Base-by-base conservation (phyloP, 2,113 vertebrate species). In the Epinephelus lanceolatus region DNA sequence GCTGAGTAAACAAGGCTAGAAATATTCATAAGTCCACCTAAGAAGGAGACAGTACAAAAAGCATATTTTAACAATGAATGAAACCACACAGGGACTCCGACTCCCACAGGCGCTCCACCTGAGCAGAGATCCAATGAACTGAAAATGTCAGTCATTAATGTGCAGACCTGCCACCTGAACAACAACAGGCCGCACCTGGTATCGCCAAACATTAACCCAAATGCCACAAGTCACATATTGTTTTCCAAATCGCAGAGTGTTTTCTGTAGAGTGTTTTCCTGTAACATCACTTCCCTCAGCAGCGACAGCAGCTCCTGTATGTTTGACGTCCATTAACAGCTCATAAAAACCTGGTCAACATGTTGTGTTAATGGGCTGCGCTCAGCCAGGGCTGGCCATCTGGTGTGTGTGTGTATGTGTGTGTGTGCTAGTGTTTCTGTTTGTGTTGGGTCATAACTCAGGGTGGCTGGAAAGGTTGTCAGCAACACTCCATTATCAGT, bases 321-420 rank as follows among this genome's bases (percentile, higher is more conserved):
- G 45, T 61, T 30, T 77, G 66, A 42, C 8, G 45, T 78, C 81
- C 85, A 89, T 92, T 91, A 93, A 84, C 92, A 63, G 86, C 61
- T 81, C 60, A 78, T 93, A 89, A 92, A 90, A 87, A 78, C 55
- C 71, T 78, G 83, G 63, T 76, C 66, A 56, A 23, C 61, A 37
- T 79, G 76, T 59, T 61, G 86, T 86, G 71, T 85, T 82, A 84
- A 94, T 86, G 83, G 71, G 45, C 65, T 72, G 18, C 2, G 59
- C 15, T 45, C 76, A 27, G 15, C 13, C 57, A 53, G 73, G 60
- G 7, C 4, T 0, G 63, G 23, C 68, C 78, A 81, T 88, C 71
- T 86, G 87, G 60, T n/a, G 40, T 81, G 66, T 78, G 61, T 61
- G 62, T 72, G 78, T 83, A n/a, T 77, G 42, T 42, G 37, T 66